Evolutionary conservation across 2,888 invertebrate genomes (phyloP).

Genomic region (Phortica okadai): DNA sequence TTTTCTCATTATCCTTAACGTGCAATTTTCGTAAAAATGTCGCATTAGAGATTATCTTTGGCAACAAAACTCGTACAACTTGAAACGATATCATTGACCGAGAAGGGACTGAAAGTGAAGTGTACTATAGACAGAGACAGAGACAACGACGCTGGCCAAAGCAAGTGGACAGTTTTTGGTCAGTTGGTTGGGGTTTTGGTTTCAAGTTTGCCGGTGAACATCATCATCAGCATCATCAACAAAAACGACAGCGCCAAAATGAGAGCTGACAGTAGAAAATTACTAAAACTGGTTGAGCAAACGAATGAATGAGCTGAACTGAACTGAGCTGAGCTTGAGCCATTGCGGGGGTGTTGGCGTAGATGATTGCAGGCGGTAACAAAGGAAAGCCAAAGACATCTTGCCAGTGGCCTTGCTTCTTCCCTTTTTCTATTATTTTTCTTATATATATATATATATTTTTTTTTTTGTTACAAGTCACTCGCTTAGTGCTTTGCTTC

Average conservation of each 20-base stretch:
- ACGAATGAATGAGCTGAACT: slow-evolving; percentile 4
- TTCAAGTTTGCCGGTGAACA: slow-evolving; percentile 33
- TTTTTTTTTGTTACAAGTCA: not conserved
- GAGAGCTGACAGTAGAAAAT: slow-evolving; percentile 69
- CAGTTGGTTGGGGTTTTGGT: slow-evolving; percentile 29
- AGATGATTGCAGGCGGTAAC: slow-evolving; percentile 1
- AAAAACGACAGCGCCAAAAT: slow-evolving; percentile 48
- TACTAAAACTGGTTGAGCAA: slow-evolving; percentile 67
- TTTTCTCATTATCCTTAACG: slow-evolving; percentile 69
- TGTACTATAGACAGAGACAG: not conserved
- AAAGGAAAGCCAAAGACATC: slow-evolving; percentile 13
- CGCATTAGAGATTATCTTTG: slow-evolving; percentile 74
- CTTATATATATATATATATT: slow-evolving; percentile 4
- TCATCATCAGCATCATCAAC: slow-evolving; percentile 37
- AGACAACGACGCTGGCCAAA: slow-evolving; percentile 21
- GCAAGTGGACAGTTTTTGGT: slow-evolving; percentile 33
- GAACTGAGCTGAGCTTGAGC: not conserved
- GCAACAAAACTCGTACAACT: slow-evolving; percentile 63
- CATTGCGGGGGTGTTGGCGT: slow-evolving; percentile 22
- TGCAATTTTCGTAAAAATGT: slow-evolving; percentile 73
- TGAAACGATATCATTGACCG: slow-evolving; percentile 2
- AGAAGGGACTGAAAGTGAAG: not conserved
- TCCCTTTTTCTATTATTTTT: not conserved
- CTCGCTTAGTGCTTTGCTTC: not conserved
- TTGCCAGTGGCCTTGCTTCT: not conserved